These are phyloP conservation scores for Petroica traversi DNA, from an alignment of 2,113 vertebrate species.

Conservation along the genomic window DNA sequence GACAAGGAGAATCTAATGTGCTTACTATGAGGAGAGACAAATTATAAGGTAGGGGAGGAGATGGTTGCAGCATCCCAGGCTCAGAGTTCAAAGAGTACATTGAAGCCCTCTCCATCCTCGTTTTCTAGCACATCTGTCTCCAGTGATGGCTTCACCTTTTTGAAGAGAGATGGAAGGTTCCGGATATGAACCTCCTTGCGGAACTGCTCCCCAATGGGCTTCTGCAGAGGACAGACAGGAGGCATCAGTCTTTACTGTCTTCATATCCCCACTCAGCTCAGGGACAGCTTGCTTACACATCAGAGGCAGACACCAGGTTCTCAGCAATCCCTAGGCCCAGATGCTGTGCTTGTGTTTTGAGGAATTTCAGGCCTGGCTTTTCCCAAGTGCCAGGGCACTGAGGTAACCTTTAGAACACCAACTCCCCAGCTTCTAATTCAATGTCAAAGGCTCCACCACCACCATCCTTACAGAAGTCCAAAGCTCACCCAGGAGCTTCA, in stretches of 20 bases:
- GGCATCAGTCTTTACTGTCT: background rate
- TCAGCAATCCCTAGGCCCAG: background rate
- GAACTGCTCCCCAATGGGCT: constrained; percentile 95
- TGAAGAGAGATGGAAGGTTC: constrained; percentile 96
- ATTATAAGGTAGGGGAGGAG: constrained; percentile 49
- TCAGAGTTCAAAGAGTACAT: constrained; percentile 84
- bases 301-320: background rate
- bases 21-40: constrained; percentile 67
- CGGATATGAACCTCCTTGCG: constrained; percentile 98
- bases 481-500: background rate
- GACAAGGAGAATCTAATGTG: constrained; percentile 67
- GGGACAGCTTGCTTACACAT: background rate
- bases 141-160: constrained; percentile 83
- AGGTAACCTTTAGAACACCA: background rate
- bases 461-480: background rate
- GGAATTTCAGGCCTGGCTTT: background rate
- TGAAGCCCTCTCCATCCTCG: constrained; percentile 76
- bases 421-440: background rate
- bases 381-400: background rate
- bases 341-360: background rate
- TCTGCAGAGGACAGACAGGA: constrained; percentile 77
- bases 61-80: constrained; percentile 34
- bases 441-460: background rate
- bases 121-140: constrained; percentile 78
- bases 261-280: background rate